phyloP scores from a whole-genome alignment of 2,888 invertebrate genomes.

The Hermaeophaga mercurialis region DNA sequence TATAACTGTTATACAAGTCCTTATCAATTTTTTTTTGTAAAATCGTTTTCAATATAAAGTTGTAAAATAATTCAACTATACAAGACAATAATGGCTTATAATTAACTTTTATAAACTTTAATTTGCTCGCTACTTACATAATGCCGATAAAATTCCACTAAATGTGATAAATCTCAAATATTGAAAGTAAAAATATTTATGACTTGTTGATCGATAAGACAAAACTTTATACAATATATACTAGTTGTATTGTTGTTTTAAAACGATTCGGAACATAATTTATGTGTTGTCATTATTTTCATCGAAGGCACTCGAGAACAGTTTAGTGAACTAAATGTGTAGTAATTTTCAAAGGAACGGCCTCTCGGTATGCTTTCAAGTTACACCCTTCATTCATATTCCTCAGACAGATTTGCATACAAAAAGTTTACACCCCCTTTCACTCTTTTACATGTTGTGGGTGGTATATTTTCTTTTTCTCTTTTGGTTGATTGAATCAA shows the following conservation, averaged over 20 bases:
- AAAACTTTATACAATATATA: not conserved
- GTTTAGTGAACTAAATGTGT: constrained; percentile 17
- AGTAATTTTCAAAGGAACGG: constrained; percentile 19
- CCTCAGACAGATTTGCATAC: constrained; percentile 20
- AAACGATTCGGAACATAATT: not conserved
- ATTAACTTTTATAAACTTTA: too few species aligned
- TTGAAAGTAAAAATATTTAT: too few species aligned
- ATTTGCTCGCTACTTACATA: too few species aligned
- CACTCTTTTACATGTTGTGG: constrained; percentile 22
- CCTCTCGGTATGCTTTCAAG: constrained; percentile 14
- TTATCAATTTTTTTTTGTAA: too few species aligned
- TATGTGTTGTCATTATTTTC: not conserved
- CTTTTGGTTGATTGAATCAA: constrained; percentile 18
- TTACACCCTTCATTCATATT: constrained; percentile 26
- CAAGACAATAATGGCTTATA: too few species aligned
- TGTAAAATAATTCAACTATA: too few species aligned
- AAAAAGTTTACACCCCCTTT: constrained; percentile 26
- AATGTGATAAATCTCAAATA: too few species aligned
- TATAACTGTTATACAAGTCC: too few species aligned
- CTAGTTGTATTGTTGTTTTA: not conserved
- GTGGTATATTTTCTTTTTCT: constrained; percentile 6
- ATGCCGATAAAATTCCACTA: too few species aligned
- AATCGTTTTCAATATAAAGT: too few species aligned
- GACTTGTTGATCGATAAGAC: too few species aligned
- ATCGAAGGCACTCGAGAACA: not conserved